phyloP scores from a whole-genome alignment of 37 sponge, comb jelly and placozoan genomes.

The Halisarca cf. caerulea region DNA sequence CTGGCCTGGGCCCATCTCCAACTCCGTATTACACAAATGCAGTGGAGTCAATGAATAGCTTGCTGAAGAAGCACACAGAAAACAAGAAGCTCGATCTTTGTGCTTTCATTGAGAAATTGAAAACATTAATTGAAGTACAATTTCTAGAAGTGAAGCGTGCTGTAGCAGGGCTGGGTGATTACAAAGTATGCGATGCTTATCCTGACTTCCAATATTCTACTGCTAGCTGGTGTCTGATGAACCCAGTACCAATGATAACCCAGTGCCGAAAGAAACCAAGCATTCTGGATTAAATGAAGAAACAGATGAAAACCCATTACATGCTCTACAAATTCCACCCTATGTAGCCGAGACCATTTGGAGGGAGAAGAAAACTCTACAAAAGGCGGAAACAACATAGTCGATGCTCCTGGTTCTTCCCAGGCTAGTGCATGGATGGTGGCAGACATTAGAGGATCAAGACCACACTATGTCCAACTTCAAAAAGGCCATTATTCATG shows the following conservation, averaged over 20 bases:
- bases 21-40: not conserved
- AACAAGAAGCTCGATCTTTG: too few species aligned
- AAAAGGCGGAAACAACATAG: not conserved
- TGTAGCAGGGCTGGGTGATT: not conserved
- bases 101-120: too few species aligned
- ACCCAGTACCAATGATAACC: not conserved
- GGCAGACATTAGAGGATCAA: not conserved
- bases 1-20: not conserved
- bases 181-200: not conserved
- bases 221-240: not conserved
- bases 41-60: not conserved
- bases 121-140: too few species aligned
- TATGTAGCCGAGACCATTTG: constrained; percentile 6
- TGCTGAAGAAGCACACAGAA: too few species aligned
- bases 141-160: too few species aligned
- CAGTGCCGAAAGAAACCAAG: not conserved
- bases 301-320: not conserved
- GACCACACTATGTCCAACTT: constrained; percentile 2
- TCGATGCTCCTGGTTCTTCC: not conserved
- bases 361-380: not conserved
- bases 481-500: constrained; percentile 25
- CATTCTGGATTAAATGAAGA: not conserved
- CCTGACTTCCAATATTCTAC: not conserved
- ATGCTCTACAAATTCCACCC: not conserved
- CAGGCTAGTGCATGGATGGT: not conserved